Base-by-base conservation (phyloP, 2,113 vertebrate species). In the Hippotragus niger region DNA sequence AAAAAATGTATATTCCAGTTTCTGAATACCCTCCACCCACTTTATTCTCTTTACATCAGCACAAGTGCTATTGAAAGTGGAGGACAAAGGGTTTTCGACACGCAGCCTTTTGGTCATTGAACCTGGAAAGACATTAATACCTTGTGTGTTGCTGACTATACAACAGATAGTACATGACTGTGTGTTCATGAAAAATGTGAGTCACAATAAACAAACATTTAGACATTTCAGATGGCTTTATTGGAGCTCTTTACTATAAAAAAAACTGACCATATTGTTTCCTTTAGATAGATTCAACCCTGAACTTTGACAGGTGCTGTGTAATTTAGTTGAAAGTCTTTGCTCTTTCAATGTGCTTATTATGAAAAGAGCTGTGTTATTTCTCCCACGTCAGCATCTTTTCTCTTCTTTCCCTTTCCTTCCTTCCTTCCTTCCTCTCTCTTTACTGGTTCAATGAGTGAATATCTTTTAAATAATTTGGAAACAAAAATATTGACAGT, bases 21-120 rank as follows among this genome's bases (percentile, higher is more conserved):
- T 85, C 19, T 16, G 14, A 82, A 74, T 36, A 45, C 6, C 7
- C 8, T 60, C 36, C 13, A 64, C 31, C 16, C 40, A 78, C 13
- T 45, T 62, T 58, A 31, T 33, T 76, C 9, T 21, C 53, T 71
- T 5, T 40, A 19, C 9, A 23, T 9, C 85, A 90, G 40, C 2
- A 85, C 33, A 62, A 64, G 82, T 45, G 31, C 50, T 45, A 0
- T 94, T 13, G 16, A 43, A 95, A 62, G 83, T 50, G 93, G 97
- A 97, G 36, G 97, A 76, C 2, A 2, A 19, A 93, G 88, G 4
- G 11, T 94, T 98, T 60, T 50, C 45, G 88, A 94, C n/a, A 15
- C 40, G 25, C 84, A 85, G 64, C 1, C 86, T 96, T 98, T 96
- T 97, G 91, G 55, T 83, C 95, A 74, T 25, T 97, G 96, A 96